Evolutionary conservation across 2,888 invertebrate genomes (phyloP).

Genomic region (Ophion costatus): DNA sequence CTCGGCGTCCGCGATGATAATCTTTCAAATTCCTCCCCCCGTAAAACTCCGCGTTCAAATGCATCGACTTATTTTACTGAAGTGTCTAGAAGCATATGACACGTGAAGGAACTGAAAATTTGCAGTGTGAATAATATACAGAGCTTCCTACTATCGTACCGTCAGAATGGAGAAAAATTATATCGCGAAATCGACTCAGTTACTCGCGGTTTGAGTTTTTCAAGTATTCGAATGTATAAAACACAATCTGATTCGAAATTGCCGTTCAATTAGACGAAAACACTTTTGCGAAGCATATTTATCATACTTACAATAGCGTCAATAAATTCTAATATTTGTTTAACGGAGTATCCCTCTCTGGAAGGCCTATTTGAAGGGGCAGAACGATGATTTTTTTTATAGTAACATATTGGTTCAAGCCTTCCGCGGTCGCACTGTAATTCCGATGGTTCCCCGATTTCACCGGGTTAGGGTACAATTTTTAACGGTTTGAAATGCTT

Average conservation of each 20-base stretch:
- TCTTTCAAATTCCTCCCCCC: constrained; percentile 29
- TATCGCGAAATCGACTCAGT: background rate
- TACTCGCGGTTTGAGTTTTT: background rate
- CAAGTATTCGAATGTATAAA: background rate
- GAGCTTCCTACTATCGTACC: too few species aligned
- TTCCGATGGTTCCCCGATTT: too few species aligned
- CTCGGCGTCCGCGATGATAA: constrained; percentile 38
- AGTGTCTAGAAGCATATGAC: constrained; percentile 10
- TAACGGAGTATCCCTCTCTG: too few species aligned
- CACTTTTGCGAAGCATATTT: background rate
- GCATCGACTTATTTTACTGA: background rate
- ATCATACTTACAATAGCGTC: background rate
- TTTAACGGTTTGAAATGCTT: too few species aligned
- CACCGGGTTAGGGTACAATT: too few species aligned
- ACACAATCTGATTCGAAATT: background rate
- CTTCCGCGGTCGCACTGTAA: too few species aligned
- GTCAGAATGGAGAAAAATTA: background rate
- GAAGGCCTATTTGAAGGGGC: too few species aligned
- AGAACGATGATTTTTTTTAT: too few species aligned
- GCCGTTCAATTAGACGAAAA: background rate
- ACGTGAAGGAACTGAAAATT: background rate
- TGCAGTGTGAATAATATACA: background rate
- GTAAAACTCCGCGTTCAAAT: constrained; percentile 35
- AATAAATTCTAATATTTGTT: too few species aligned
- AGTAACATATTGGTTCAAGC: too few species aligned